These are phyloP conservation scores for Mormyrus hasselquistii DNA, from an alignment of 2,797 vertebrate species.

Conservation along the genomic window DNA sequence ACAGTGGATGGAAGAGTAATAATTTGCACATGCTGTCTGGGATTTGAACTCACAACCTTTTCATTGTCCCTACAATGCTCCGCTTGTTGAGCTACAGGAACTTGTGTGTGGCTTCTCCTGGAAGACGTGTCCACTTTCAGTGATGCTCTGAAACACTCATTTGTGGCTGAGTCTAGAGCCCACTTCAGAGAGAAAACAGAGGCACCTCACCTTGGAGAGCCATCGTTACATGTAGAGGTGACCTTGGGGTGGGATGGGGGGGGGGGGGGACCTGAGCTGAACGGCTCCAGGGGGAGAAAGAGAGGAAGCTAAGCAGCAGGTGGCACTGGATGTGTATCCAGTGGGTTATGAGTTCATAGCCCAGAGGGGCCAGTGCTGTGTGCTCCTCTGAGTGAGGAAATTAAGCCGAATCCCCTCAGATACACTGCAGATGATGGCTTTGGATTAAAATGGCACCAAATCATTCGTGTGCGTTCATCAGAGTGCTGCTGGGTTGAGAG, in stretches of 20 bases:
- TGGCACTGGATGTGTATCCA: neutral
- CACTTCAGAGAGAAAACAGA: neutral
- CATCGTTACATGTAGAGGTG: neutral
- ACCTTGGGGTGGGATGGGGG: neutral
- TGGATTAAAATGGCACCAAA: neutral
- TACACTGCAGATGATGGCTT: neutral
- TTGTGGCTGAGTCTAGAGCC: neutral
- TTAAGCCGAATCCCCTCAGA: neutral
- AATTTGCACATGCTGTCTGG: neutral
- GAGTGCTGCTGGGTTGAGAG: neutral
- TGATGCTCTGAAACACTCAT: neutral
- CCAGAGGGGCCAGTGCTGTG: neutral
- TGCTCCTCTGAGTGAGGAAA: neutral
- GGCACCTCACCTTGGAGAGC: neutral
- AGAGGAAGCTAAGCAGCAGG: neutral
- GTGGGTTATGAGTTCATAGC: conserved; percentile 2
- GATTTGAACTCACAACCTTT: neutral
- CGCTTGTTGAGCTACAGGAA: neutral
- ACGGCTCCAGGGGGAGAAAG: neutral
- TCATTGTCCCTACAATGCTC: neutral
- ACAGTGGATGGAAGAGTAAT: neutral
- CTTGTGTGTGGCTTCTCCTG: neutral
- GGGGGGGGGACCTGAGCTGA: neutral
- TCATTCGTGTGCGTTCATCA: neutral
- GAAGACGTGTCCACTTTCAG: neutral